Base-by-base conservation (phyloP, 2,113 vertebrate genomes). In the Phoenicopterus ruber region DNA sequence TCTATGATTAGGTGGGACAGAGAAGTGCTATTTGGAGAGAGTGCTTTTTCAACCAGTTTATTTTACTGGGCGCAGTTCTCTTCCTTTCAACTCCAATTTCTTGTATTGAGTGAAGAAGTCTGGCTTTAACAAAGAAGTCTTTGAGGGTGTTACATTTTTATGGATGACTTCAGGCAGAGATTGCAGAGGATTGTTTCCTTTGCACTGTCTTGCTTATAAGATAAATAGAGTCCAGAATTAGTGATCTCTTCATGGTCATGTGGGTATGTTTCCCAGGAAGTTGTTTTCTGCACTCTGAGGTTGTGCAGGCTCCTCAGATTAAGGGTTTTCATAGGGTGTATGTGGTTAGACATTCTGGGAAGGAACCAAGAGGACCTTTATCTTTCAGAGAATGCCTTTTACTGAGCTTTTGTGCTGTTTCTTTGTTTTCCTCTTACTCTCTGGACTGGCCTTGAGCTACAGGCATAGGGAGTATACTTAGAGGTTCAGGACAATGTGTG, bases 391-490 rank as follows among this genome's bases (percentile, higher is more conserved):
- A 38, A 34, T 58, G 32, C 25, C 10, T 31, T 58, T 70, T 88
- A n/a, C 46, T 52, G 29, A 67, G 31, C 9, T 49, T 93, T 6
- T 80, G 21, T 65, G n/a, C 17, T 66, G 8, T 40, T 77, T 80
- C 28, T 62, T 71, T 94, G 24, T 50, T 78, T 86, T 52, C 6
- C 3, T 84, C 9, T 70, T 70, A 18, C 22, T 69, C 22, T 55
- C 13, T 69, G 36, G 11, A 36, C 17, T 93, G 57, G 14, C 9
- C 10, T 63, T 72, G 36, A 88, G 8, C 18, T 71, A 38, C 15
- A 32, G 31, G 4, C 5, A 0, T 76, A 42, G 42, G 42, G 10
- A 1, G 0, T 54, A 4, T n/a, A 26, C 31, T 54, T 73, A 36
- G 28, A 47, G 29, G 9, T 62, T 91, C 54, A 71, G 65, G 34